phyloP scores from a whole-genome alignment of 1,140 invertebrate genomes.

The Drosophila suzukii region DNA sequence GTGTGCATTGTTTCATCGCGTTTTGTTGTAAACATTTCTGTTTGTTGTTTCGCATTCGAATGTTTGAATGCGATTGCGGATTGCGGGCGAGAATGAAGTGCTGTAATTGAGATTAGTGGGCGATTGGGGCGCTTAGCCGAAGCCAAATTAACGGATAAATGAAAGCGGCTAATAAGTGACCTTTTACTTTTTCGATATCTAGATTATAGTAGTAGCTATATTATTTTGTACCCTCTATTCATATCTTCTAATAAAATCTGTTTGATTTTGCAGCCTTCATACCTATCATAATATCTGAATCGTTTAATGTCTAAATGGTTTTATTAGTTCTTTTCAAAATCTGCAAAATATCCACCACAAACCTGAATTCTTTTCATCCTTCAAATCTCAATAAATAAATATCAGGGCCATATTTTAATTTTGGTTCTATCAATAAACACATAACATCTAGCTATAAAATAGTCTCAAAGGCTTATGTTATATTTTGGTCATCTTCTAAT shows the following conservation, averaged over 20 bases:
- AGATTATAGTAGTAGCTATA: background rate
- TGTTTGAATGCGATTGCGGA: constrained; percentile 50
- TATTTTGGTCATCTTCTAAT: background rate
- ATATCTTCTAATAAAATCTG: no score
- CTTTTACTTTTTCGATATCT: constrained; percentile 1
- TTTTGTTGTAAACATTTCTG: constrained; percentile 63
- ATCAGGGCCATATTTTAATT: background rate
- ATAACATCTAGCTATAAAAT: background rate
- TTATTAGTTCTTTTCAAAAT: background rate
- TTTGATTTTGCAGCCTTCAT: background rate
- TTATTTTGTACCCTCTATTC: no score
- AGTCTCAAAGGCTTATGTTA: no score
- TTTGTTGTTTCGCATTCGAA: constrained; percentile 52
- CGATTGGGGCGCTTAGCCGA: constrained; percentile 15
- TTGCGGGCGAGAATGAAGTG: constrained; percentile 35
- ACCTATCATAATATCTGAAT: background rate
- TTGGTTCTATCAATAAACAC: background rate
- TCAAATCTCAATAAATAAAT: background rate
- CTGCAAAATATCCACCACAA: background rate
- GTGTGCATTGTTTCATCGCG: constrained; percentile 74
- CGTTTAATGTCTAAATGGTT: background rate
- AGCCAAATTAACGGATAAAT: constrained; percentile 16
- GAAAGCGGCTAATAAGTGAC: constrained; percentile 21
- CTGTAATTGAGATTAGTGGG: constrained; percentile 34
- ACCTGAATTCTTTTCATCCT: background rate